phyloP scores from a whole-genome alignment of 2,113 vertebrate genomes.

The Edolisoma coerulescens region DNA sequence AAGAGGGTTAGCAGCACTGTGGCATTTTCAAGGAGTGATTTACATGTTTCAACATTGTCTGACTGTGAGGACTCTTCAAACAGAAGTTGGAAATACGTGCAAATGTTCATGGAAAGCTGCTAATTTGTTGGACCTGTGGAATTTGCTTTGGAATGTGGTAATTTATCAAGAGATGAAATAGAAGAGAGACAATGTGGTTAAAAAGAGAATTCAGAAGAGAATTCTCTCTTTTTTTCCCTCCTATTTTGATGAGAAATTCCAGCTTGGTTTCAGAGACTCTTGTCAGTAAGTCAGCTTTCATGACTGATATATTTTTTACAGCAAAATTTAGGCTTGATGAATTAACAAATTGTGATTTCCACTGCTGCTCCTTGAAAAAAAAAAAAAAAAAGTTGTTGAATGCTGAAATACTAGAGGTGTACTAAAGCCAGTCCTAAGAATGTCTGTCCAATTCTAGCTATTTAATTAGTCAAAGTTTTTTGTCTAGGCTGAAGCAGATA shows the following conservation, averaged over 20 bases:
- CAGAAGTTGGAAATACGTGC: background rate
- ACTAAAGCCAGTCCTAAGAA: background rate
- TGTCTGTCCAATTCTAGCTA: background rate
- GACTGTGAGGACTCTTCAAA: background rate
- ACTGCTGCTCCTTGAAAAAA: background rate
- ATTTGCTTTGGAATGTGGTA: background rate
- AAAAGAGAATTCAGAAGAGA: background rate
- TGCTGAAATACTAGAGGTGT: background rate
- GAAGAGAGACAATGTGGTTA: background rate
- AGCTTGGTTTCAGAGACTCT: background rate
- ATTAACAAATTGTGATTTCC: background rate
- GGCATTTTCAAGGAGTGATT: conserved; percentile 11
- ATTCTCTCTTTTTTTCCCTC: background rate
- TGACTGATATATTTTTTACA: background rate
- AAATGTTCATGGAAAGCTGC: background rate
- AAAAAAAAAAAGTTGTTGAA: background rate
- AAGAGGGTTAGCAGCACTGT: background rate
- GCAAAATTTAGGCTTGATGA: background rate
- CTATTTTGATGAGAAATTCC: background rate
- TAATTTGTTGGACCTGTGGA: background rate
- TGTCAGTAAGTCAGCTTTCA: background rate
- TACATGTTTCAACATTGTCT: background rate
- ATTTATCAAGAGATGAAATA: background rate
- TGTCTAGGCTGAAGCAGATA: background rate
- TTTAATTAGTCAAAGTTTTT: background rate